Evolutionary conservation across 2,888 invertebrate genomes (phyloP).

Genomic region (Spodoptera exigua): DNA sequence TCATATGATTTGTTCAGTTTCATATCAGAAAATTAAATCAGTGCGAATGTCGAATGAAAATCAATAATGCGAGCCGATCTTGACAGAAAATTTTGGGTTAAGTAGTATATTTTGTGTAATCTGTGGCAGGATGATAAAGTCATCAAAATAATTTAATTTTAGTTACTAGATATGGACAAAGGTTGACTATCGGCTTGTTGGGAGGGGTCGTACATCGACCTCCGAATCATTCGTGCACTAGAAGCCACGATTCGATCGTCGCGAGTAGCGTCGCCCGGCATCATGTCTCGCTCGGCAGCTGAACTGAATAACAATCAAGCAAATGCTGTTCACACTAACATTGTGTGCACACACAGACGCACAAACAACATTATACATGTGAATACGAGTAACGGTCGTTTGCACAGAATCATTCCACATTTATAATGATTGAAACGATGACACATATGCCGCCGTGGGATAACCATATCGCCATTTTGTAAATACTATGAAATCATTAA

Average conservation of each 20-base stretch:
- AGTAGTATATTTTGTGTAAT: slow-evolving; percentile 25
- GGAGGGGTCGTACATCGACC: slow-evolving; percentile 71
- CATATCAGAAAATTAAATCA: not conserved
- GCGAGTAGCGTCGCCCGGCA: slow-evolving; percentile 60
- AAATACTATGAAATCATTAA: slow-evolving; percentile 26
- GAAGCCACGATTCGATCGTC: slow-evolving; percentile 64
- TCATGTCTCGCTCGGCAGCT: slow-evolving; percentile 68
- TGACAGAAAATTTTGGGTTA: not conserved
- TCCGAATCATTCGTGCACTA: slow-evolving; percentile 70
- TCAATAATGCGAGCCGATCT: slow-evolving; percentile 3
- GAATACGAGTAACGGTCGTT: slow-evolving; percentile 62
- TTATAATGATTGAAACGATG: slow-evolving; percentile 50
- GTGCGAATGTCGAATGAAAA: slow-evolving; percentile 8
- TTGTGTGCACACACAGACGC: slow-evolving; percentile 46
- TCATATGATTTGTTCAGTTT: not conserved
- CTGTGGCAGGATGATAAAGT: slow-evolving; percentile 25
- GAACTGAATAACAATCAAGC: slow-evolving; percentile 76
- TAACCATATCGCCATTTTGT: slow-evolving; percentile 32
- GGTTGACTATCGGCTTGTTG: slow-evolving; percentile 56
- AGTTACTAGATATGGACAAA: slow-evolving; percentile 55
- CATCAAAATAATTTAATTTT: slow-evolving; percentile 50
- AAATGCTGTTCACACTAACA: slow-evolving; percentile 63
- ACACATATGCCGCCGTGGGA: slow-evolving; percentile 36
- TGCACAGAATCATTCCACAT: slow-evolving; percentile 62
- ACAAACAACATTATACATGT: slow-evolving; percentile 17